These are phyloP conservation scores for Holocentrus rufus DNA, from an alignment of 2,797 vertebrate genomes.

Conservation along the genomic window DNA sequence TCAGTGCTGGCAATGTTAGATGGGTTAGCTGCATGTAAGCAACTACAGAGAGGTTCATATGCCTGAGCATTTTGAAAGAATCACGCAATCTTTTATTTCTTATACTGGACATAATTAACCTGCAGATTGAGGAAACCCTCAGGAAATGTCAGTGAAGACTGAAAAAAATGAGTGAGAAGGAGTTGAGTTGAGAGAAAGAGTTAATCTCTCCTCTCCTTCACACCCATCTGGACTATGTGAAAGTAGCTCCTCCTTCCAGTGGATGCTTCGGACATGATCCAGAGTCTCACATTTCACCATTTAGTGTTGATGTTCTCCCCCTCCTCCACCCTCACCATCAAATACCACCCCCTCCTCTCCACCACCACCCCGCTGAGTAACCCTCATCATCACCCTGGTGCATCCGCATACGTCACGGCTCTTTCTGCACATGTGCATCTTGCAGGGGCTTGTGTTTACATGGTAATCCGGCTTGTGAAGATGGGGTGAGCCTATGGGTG, in stretches of 20 bases:
- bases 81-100: not conserved
- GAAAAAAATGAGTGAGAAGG: not conserved
- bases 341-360: slow-evolving; percentile 20
- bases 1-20: not conserved
- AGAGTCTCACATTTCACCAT: slow-evolving; percentile 62
- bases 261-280: slow-evolving; percentile 55
- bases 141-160: not conserved
- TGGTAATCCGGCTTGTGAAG: slow-evolving; percentile 31
- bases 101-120: not conserved
- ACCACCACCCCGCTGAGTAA: slow-evolving; percentile 12
- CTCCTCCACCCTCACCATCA: not conserved
- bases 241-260: slow-evolving; percentile 52
- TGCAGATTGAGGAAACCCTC: not conserved
- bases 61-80: not conserved
- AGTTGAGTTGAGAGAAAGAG: slow-evolving; percentile 35
- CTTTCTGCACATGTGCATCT: not conserved
- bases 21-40: not conserved
- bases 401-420: slow-evolving; percentile 57
- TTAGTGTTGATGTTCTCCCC: slow-evolving; percentile 24
- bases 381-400: slow-evolving; percentile 36
- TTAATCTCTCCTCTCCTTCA: slow-evolving; percentile 42
- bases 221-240: slow-evolving; percentile 46
- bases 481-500: slow-evolving; percentile 8
- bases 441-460: slow-evolving; percentile 56
- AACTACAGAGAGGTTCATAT: not conserved